phyloP scores from a whole-genome alignment of 2,113 vertebrate genomes.

The Seriola aureovittata region DNA sequence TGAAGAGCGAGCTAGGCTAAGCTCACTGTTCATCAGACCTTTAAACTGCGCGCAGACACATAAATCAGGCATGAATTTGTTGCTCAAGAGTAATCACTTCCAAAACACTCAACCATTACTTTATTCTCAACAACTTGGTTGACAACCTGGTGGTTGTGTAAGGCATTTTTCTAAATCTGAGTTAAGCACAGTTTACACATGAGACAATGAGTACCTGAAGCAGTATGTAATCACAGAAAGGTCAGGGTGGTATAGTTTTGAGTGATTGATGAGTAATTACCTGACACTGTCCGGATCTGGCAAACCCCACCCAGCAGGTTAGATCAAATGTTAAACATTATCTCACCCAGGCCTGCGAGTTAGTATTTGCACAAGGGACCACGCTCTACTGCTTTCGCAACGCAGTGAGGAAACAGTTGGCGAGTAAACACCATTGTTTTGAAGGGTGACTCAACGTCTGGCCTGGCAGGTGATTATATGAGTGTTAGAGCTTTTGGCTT shows the following conservation, averaged over 20 bases:
- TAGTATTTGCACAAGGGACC: constrained; percentile 23
- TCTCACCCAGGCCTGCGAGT: constrained; percentile 17
- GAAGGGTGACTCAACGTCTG: constrained; percentile 55
- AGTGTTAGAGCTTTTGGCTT: constrained; percentile 32
- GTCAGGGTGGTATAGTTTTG: not conserved
- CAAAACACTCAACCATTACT: not conserved
- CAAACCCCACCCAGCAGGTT: constrained; percentile 13
- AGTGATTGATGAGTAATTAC: constrained; percentile 32
- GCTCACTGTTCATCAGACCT: not conserved
- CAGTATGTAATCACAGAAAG: constrained; percentile 1
- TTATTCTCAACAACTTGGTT: not conserved
- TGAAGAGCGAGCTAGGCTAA: not conserved
- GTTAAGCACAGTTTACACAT: not conserved
- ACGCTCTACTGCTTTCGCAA: constrained; percentile 29
- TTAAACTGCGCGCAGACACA: not conserved
- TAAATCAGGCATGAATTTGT: not conserved
- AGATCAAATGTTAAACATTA: constrained; percentile 25
- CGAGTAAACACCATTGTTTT: constrained; percentile 38
- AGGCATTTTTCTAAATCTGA: not conserved
- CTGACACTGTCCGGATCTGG: constrained; percentile 12
- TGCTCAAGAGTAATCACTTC: not conserved
- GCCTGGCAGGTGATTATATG: constrained; percentile 36
- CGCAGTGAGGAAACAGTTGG: constrained; percentile 43
- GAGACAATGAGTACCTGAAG: not conserved
- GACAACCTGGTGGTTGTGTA: not conserved